phyloP scores from a whole-genome alignment of 1,140 invertebrate genomes.

The Rhopalosiphum padi region DNA sequence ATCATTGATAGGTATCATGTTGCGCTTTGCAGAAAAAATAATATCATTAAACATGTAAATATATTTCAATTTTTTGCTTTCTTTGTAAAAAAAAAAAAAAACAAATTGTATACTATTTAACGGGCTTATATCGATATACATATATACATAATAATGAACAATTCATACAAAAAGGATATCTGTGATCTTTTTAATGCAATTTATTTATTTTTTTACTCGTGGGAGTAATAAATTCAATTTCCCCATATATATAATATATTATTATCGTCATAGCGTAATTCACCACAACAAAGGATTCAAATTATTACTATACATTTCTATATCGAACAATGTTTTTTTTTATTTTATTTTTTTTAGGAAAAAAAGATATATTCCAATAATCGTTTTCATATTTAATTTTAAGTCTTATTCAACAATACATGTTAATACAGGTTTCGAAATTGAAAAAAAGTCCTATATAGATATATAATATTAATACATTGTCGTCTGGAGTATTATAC shows the following conservation, averaged over 20 bases:
- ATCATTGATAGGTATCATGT: background rate
- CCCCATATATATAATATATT: background rate
- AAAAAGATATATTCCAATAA: background rate
- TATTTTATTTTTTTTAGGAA: background rate
- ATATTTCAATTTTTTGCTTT: background rate
- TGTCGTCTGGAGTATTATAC: background rate
- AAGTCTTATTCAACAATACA: background rate
- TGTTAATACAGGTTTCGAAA: background rate
- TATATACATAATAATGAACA: background rate
- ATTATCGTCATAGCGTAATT: conserved; percentile 14
- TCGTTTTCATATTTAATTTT: background rate
- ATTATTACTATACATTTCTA: background rate
- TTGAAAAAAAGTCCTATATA: background rate
- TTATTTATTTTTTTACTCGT: background rate
- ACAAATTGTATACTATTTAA: background rate
- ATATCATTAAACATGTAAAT: background rate
- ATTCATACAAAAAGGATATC: background rate
- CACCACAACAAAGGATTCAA: conserved; percentile 5
- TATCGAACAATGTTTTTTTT: background rate
- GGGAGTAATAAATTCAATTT: conserved; percentile 29
- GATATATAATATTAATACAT: background rate
- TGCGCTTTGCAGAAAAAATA: background rate
- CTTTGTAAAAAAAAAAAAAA: background rate
- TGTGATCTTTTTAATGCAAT: conserved; percentile 21
- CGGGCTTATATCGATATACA: background rate